Evolutionary conservation across 2,888 invertebrate species (phyloP).

Genomic region (Acrobasis repandana): DNA sequence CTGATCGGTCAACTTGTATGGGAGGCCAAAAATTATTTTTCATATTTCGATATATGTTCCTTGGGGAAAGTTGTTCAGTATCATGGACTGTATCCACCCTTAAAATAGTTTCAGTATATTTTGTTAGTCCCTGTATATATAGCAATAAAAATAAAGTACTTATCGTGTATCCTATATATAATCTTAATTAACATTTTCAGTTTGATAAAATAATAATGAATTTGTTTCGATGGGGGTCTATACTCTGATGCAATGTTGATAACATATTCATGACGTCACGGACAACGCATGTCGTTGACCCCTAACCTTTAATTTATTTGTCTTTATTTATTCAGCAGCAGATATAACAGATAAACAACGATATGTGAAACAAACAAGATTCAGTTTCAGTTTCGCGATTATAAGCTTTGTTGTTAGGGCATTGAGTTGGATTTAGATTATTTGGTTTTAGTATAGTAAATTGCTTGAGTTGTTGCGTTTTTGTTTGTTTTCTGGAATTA

Average conservation of each 20-base stretch:
- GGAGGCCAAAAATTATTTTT: too few relatives aligned
- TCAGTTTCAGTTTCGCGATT: slow-evolving; percentile 32
- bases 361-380: slow-evolving; percentile 54
- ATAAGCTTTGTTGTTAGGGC: slow-evolving; percentile 33
- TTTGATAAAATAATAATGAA: not conserved
- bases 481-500: slow-evolving; percentile 35
- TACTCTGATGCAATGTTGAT: slow-evolving; percentile 17
- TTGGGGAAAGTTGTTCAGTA: too few relatives aligned
- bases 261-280: slow-evolving; percentile 6
- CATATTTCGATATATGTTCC: too few relatives aligned
- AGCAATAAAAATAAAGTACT: too few relatives aligned
- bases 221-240: not conserved
- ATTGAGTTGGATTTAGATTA: slow-evolving; percentile 41
- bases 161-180: too few relatives aligned
- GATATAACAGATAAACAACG: slow-evolving; percentile 42
- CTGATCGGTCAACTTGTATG: too few relatives aligned
- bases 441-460: slow-evolving; percentile 8
- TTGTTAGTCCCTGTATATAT: too few relatives aligned
- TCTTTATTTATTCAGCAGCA: slow-evolving; percentile 29
- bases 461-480: slow-evolving; percentile 38
- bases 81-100: too few relatives aligned
- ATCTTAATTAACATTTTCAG: too few relatives aligned
- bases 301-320: slow-evolving; percentile 54
- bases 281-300: slow-evolving; percentile 46
- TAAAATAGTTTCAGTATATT: too few relatives aligned